These are phyloP conservation scores for Tiliacea aurago DNA, from an alignment of 2,888 invertebrate genomes.

Conservation along the genomic window DNA sequence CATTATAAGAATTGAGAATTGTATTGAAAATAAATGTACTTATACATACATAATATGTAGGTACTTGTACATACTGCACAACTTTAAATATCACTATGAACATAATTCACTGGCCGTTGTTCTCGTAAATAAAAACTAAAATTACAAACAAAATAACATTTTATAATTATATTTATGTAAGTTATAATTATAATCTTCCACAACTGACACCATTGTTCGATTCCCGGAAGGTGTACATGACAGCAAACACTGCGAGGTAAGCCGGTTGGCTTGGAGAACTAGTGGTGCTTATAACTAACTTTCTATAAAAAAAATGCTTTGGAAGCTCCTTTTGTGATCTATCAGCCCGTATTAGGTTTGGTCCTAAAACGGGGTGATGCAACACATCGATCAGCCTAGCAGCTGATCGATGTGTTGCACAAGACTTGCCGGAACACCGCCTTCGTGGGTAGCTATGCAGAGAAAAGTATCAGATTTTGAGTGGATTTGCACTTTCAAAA, in stretches of 20 bases:
- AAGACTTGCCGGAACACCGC: not conserved
- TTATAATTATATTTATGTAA: not conserved
- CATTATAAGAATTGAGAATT: too few species aligned
- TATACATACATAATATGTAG: too few species aligned
- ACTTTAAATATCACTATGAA: not conserved
- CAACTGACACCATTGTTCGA: not conserved
- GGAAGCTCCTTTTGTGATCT: constrained; percentile 16
- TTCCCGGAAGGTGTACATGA: not conserved
- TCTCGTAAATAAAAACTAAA: too few species aligned
- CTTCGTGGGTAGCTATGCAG: too few species aligned
- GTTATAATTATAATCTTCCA: not conserved
- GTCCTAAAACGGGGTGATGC: too few species aligned
- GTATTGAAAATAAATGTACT: too few species aligned
- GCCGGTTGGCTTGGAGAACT: constrained; percentile 12
- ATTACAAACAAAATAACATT: not conserved
- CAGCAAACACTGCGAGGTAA: constrained; percentile 5
- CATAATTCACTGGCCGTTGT: too few species aligned
- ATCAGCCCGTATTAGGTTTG: not conserved
- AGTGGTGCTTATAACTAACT: constrained; percentile 27
- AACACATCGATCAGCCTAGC: not conserved
- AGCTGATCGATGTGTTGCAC: not conserved
- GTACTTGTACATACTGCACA: too few species aligned
- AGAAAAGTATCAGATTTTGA: not conserved
- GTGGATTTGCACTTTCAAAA: not conserved
- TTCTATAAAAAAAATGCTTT: constrained; percentile 30